Conservation (phyloP, 2,888 invertebrate genomes). For the Pristionchus fissidentatus region DNA sequence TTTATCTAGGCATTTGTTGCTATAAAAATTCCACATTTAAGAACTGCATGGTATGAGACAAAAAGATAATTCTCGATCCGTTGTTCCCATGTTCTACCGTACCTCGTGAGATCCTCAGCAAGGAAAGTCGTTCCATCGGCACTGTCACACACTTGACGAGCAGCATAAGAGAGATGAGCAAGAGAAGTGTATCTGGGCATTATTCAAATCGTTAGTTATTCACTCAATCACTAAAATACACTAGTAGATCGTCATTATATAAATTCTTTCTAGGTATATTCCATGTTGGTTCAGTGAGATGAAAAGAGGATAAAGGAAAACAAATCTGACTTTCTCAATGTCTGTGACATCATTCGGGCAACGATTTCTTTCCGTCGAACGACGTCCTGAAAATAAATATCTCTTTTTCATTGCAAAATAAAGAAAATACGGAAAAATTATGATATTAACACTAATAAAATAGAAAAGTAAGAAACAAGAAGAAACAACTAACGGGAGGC, state of each 20-base stretch:
- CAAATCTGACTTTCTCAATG: conserved; percentile 80
- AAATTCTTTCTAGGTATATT: not conserved
- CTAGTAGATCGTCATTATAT: not conserved
- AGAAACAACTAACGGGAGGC: conserved; percentile 81
- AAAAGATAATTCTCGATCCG: not conserved
- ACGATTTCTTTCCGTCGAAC: conserved; percentile 80
- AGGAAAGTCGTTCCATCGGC: conserved; percentile 95
- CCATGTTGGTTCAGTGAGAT: no score
- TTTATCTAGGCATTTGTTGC: not conserved
- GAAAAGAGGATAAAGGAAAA: not conserved
- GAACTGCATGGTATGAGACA: not conserved
- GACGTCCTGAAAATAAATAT: conserved; percentile 77
- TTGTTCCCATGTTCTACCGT: not conserved
- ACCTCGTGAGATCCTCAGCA: conserved; percentile 90
- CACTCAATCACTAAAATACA: not conserved
- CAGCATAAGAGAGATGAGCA: conserved; percentile 95
- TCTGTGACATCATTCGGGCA: conserved; percentile 79
- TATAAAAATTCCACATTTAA: not conserved
- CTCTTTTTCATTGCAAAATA: not conserved
- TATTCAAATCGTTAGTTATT: not conserved
- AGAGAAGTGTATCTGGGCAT: conserved; percentile 86
- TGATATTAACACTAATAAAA: not conserved
- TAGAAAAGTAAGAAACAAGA: not conserved
- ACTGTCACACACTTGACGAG: conserved; percentile 94
- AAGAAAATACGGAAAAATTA: not conserved